phyloP scores from a whole-genome alignment of 2,113 vertebrate genomes.

The Saccopteryx leptura region DNA sequence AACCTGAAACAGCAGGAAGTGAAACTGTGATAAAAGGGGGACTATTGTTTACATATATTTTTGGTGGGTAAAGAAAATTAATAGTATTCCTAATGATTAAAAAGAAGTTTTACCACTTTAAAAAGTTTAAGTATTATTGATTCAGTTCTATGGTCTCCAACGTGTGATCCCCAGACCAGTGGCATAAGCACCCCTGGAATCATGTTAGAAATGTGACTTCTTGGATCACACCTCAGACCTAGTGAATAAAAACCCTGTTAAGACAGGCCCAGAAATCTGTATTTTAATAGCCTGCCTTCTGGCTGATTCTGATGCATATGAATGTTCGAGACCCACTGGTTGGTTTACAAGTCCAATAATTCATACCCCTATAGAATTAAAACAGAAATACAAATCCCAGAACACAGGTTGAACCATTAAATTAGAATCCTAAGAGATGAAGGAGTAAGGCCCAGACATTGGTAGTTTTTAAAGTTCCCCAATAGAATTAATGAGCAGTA shows the following conservation, averaged over 20 bases:
- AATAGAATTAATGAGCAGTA: neutral
- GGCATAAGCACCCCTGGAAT: neutral
- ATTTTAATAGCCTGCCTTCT: neutral
- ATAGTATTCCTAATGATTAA: neutral
- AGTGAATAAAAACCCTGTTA: neutral
- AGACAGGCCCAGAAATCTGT: neutral
- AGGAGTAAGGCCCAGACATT: neutral
- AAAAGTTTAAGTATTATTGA: neutral
- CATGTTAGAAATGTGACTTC: neutral
- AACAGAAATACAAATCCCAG: neutral
- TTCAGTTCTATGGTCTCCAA: neutral
- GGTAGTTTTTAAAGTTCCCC: neutral
- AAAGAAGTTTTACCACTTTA: neutral
- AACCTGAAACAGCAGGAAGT: neutral
- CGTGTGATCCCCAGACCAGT: neutral
- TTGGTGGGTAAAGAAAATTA: neutral
- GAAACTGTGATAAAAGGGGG: neutral
- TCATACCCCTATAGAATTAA: neutral
- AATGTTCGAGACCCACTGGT: neutral
- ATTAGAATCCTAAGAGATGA: neutral
- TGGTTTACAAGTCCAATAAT: neutral
- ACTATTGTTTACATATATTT: neutral
- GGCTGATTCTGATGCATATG: neutral
- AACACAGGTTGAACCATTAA: neutral
- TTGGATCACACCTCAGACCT: neutral